Evolutionary conservation across 2,797 vertebrate species (phyloP), one percentile per base, ranked within the genome.

Genomic region (Eremophila alpestris): DNA sequence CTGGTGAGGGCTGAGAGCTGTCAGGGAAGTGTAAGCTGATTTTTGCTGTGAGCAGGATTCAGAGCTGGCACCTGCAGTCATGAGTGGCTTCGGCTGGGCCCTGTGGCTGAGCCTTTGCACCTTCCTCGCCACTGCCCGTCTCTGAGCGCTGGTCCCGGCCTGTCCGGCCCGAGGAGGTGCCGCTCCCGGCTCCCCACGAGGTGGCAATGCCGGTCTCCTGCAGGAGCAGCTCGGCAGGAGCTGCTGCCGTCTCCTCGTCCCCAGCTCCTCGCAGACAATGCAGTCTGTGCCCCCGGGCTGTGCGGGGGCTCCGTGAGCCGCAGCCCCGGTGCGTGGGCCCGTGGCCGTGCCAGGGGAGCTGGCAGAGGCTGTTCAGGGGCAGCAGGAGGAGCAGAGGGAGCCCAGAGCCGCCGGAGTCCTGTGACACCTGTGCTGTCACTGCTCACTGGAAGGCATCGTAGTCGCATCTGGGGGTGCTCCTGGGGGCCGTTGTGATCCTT

Each of bases 191-290:
- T 93, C 29, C 82, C 96, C 96, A 92, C 94, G 65, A 94, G 94
- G 87, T 94, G 95, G 95, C 95, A 77, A 60, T 92, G 94, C 89
- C 11, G 92, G 1, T 92, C 95, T 75, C 84, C 60, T 30, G 68
- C 71, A 13, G n/a, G 51, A 75, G 84, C 89, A 15, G 15, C 74
- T 46, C 46, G 0, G 27, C 54, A 7, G 36, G 38, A 22, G 41
- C 8, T 5, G 51, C 76, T 27, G 75, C 81, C 1, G 22, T 4
- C 46, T 9, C 3, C n/a, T 23, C 2, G 15, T 3, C 11, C 29
- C 20, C 45, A 1, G 34, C 1, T 15, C 63, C 67, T 2, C 45
- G 32, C 55, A 40, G 32, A 20, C 3, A 11, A 7, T 45, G 27
- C 36, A 3, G 24, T 5, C 46, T 4, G 3, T 34, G 13, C 34